These are phyloP conservation scores for Mormyrus proboscirostris DNA, from an alignment of 2,797 vertebrate species.

Conservation along the genomic window DNA sequence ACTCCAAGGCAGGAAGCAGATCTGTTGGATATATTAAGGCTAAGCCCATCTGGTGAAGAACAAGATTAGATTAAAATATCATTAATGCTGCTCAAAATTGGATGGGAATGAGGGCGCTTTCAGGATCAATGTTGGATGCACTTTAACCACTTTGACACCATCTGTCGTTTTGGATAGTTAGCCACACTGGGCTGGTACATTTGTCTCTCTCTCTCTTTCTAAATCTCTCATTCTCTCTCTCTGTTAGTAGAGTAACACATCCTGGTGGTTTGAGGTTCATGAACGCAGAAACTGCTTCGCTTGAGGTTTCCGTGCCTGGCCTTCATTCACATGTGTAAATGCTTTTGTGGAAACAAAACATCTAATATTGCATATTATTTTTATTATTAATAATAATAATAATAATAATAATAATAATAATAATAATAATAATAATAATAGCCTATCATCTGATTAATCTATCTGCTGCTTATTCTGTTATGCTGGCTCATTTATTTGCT, in stretches of 20 bases:
- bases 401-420: too few relatives aligned
- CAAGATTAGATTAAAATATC: constrained; percentile 5
- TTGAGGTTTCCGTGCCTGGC: neutral
- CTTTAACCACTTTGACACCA: neutral
- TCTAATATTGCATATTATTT: neutral
- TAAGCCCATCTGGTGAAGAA: neutral
- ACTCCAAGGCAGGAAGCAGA: neutral
- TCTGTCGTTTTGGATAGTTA: neutral
- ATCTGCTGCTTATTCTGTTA: neutral
- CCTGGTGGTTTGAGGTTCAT: neutral
- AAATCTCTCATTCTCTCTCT: neutral
- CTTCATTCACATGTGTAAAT: neutral
- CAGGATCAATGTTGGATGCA: neutral
- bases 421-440: too few relatives aligned
- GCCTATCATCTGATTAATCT: neutral
- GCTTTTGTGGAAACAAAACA: neutral
- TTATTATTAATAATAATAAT: neutral
- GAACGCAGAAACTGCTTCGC: neutral
- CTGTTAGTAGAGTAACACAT: neutral
- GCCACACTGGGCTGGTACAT: neutral
- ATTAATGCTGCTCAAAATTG: neutral
- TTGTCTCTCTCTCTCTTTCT: neutral
- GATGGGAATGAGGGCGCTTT: neutral
- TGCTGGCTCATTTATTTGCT: neutral
- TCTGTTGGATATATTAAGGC: neutral